These are phyloP conservation scores for Laterallus jamaicensis DNA, from an alignment of 2,113 vertebrate genomes.

Conservation along the genomic window DNA sequence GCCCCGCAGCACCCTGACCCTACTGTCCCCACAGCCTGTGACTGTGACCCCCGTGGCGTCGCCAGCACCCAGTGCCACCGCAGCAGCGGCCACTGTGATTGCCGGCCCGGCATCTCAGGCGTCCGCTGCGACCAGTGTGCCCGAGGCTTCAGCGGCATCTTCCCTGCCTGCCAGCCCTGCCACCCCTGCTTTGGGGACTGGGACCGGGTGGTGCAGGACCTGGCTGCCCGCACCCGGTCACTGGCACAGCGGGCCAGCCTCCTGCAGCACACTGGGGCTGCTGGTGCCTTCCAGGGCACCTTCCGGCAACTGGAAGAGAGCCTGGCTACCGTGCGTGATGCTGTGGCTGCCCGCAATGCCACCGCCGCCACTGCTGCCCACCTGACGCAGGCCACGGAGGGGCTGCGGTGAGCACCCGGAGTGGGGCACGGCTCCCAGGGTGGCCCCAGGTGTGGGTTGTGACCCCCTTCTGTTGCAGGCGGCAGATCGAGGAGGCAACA, in stretches of 20 bases:
- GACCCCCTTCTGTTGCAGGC: slow-evolving; percentile 63
- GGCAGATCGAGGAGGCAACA: slow-evolving; percentile 85
- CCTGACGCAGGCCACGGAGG: slow-evolving; percentile 84
- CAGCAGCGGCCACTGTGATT: slow-evolving; percentile 88
- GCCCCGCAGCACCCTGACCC: not conserved
- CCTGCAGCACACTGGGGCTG: slow-evolving; percentile 87
- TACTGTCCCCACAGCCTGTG: slow-evolving; percentile 79
- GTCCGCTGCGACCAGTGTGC: slow-evolving; percentile 96
- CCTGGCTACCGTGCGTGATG: slow-evolving; percentile 78
- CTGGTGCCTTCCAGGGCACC: slow-evolving; percentile 82
- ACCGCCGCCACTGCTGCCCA: slow-evolving; percentile 77
- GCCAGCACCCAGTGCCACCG: slow-evolving; percentile 89
- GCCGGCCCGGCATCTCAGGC: slow-evolving; percentile 89
- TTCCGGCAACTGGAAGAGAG: slow-evolving; percentile 86
- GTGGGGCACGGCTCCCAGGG: rapidly evolving
- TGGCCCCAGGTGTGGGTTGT: not conserved
- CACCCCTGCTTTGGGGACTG: slow-evolving; percentile 97
- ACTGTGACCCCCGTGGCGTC: slow-evolving; percentile 89
- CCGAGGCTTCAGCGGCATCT: slow-evolving; percentile 89
- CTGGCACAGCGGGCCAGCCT: slow-evolving; percentile 81
- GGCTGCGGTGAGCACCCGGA: slow-evolving; percentile 80
- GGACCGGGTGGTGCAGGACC: slow-evolving; percentile 95
- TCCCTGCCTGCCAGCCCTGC: slow-evolving; percentile 91
- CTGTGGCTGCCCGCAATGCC: slow-evolving; percentile 86
- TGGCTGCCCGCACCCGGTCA: slow-evolving; percentile 79